Base-by-base conservation (phyloP, 2,113 vertebrate species). In the Eidolon helvum region DNA sequence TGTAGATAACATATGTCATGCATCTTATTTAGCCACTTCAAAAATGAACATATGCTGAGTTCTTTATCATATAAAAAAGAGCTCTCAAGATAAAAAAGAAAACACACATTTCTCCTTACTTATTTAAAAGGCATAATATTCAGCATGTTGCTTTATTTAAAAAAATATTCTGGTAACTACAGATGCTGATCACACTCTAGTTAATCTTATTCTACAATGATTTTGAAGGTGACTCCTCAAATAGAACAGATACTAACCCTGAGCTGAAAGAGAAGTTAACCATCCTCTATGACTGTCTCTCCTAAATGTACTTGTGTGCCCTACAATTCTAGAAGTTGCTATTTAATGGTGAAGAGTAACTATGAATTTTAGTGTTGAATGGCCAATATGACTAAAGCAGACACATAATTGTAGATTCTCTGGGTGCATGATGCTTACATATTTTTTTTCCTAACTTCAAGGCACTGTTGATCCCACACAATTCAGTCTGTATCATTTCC, bases 381-480 rank as follows among this genome's bases (percentile, higher is more conserved):
- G 50, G 57, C 82, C 45, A 82, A 69, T 63, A 66, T 77, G 71
- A 53, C 48, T 82, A 79, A 48, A 72, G 84, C 38, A 50, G 55
- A 96, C 38, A 95, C 24, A 7, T 69, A 94, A 97, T 71, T 94
- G 30, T 10, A 90, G 50, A 87, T 30, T 45, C 71, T 80, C 19
- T 48, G 50, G 33, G 72, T 95, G 38, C 28, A 50, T 82, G 33
- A 45, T 38, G 14, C 55, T 95, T 71, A 0, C 43, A 80, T 80
- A 91, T 89, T 69, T 43, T 95, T 82, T 5, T 83, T 72, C n/a
- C 2, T 53, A 85, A 85, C 48, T n/a, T 59, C 94, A 97, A 93
- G 40, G 87, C 50, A 28, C 38, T 78, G 91, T 93, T 77, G 65
- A 93, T 91, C 75, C 38, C 89, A 84, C 53, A 87, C 33, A 96